Evolutionary conservation across 2,797 vertebrate genomes (phyloP), one percentile per base, ranked within the genome.

Genomic region (Anisognathus igniventris): DNA sequence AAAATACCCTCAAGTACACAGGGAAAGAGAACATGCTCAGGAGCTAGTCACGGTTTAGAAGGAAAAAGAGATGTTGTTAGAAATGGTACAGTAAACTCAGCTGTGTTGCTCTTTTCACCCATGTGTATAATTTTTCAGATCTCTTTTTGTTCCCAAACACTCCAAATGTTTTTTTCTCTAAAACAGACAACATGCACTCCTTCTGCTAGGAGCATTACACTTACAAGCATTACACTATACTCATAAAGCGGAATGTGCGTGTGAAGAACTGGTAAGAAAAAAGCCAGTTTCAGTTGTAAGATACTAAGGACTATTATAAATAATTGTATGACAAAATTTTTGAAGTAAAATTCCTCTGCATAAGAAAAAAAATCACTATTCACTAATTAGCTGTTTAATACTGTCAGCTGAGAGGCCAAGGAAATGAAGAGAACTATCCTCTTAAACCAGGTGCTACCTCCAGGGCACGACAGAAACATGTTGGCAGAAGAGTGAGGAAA

Each of bases 361-460:
- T 47, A 42, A 86, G 37, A n/a, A 39, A 67, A 82, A 51, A 53
- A 33, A 35, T 6, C 28, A 47, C 42, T 45, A 21, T 54, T 68
- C 57, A 7, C 72, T 95, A 92, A 96, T 96, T 96, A 94, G 9
- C 60, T 84, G 35, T 71, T 82, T 95, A 90, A 85, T 86, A 58
- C 64, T 95, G 75, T 91, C 93, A 96, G 73, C 80, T 66, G 57
- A 92, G 80, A 93, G 76, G 58, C 65, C 82, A 68, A 77, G 53
- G 28, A 86, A 92, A 95, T 30, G 31, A 91, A 94, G 28, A 93
- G 71, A 96, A 35, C 82, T 88, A 87, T 66, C 68, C 68, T 96
- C 91, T 96, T 72, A 1, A 96, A 92, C 91, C 97, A 97, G 93
- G 90, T 97, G 96, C 81, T 96, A 92, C 96, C 97, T 97, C 71